Base-by-base conservation (phyloP, 1,140 invertebrate species). In the Drosophila repleta region DNA sequence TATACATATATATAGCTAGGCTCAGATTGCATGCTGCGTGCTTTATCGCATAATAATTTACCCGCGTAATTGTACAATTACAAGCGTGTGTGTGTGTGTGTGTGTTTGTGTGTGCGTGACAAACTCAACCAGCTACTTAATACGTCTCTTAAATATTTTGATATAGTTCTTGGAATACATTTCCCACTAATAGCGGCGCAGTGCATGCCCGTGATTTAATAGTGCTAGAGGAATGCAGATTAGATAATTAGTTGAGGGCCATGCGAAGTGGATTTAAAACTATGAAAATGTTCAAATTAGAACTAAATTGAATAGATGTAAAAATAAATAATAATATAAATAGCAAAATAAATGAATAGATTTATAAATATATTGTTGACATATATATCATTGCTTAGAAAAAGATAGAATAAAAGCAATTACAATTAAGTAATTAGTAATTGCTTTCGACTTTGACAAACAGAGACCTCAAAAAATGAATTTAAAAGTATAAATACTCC, bases 31-130 rank as follows among this genome's bases (percentile, higher is more conserved):
- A 67, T 65, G 76, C 75, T 88, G 83, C 83, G 75, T 88, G 83
- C 72, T 76, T 76, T 88, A 87, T 87, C 83, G 83, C 79, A 88
- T 88, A 88, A 87, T 83, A 87, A 87, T 79, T 87, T 87, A 75
- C 60, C 76, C 13, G 61, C 68, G 75, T 87, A 87, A 87, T 87
- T 87, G 83, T 87, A 88, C 82, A 87, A 87, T 87, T 88, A 88
- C 67, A 15, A 41, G 41, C 41, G 49, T 55, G 57, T 48, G 65
- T n/a, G 45, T n/a, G 45, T 24, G 13, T 46, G 13, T 49, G 26
- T 61, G 17, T 39, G 8, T 51, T 1, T 35, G 20, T 37, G 21
- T 72, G 49, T 68, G 43, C 70, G 65, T 73, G 70, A 55, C 56
- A 35, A 46, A 45, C 11, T 35, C 51, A 15, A 37, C 3, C n/a